Base-by-base conservation (phyloP, 2,113 vertebrate genomes). In the Cichladusa arquata region DNA sequence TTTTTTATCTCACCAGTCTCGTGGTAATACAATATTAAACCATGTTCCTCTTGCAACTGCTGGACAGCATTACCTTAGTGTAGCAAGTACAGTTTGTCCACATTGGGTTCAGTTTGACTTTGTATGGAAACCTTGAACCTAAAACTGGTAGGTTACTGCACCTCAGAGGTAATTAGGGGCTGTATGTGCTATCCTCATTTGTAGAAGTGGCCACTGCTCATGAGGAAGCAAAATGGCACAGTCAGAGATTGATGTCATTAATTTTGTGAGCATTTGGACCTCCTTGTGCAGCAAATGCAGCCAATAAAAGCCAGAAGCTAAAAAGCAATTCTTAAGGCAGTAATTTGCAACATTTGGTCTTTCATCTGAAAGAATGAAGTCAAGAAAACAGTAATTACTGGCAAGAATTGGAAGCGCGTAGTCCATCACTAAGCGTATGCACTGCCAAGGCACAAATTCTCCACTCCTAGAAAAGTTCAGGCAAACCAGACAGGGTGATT, bases 301-400 rank as follows among this genome's bases (percentile, higher is more conserved):
- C 9, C 86, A 64, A 28, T 64, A 88, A 96, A 95, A 97, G 61
- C 57, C 62, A 83, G 60, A 72, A 16, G 67, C 80, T 94, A 88
- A 73, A 51, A 77, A 82, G 16, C 17, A 7, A 4, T 67, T 76
- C 58, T 40, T 6, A 69, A 57, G 54, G 40, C 70, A 79, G 61
- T 81, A 61, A 36, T 57, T 87, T 88, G 73, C 77, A 84, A 31
- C 7, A 65, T 86, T 77, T 86, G 34, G 10, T 92, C 47, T 91
- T 93, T 69, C 48, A 70, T 65, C 18, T 19, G 47, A 57, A 90
- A 69, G 38, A 79, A 65, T 40, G 36, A 85, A 76, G 29, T 80
- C 56, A 71, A 57, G 44, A 60, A 92, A 89, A 64, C 54, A 28
- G 42, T 90, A 47, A 73, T 94, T 92, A 93, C 69, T 16, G 9